These are phyloP conservation scores for Lathronympha strigana DNA, from an alignment of 2,888 invertebrate species.

Conservation along the genomic window DNA sequence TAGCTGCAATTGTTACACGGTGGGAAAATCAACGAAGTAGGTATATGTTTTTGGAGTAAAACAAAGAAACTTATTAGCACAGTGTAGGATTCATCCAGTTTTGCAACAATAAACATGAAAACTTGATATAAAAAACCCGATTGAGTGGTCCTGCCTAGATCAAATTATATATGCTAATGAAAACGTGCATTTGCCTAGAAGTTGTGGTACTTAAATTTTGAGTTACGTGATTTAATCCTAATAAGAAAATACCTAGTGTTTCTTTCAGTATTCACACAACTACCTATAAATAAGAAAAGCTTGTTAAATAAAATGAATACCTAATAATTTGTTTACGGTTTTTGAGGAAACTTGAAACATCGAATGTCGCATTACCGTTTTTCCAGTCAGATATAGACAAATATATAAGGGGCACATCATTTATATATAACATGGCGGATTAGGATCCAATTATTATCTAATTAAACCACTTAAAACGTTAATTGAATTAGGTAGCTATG, in stretches of 20 bases:
- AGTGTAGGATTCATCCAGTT: neutral
- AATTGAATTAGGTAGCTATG: neutral
- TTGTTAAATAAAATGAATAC: too few relatives aligned
- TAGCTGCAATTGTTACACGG: slow-evolving; percentile 31
- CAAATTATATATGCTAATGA: neutral
- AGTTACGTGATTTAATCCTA: too few relatives aligned
- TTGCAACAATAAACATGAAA: slow-evolving; percentile 10
- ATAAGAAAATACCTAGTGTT: too few relatives aligned
- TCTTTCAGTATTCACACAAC: too few relatives aligned
- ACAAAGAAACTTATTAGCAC: neutral
- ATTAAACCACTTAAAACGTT: neutral
- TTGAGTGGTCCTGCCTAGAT: neutral
- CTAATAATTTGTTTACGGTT: too few relatives aligned
- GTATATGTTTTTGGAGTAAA: slow-evolving; percentile 13
- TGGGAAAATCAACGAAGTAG: slow-evolving; percentile 29
- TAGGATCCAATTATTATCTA: neutral
- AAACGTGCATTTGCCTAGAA: neutral
- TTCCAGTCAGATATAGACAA: too few relatives aligned
- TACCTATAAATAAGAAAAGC: too few relatives aligned
- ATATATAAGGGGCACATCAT: too few relatives aligned
- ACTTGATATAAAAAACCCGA: slow-evolving; percentile 5
- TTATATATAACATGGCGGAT: neutral
- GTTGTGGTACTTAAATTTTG: too few relatives aligned
- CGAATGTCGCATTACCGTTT: too few relatives aligned
- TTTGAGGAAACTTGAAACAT: too few relatives aligned